A percentile compares a stretch with the other conserved stretches of the same genome.
phyloP scores from a whole-genome alignment of 1,140 invertebrate genomes.

The Babylonia areolata region DNA sequence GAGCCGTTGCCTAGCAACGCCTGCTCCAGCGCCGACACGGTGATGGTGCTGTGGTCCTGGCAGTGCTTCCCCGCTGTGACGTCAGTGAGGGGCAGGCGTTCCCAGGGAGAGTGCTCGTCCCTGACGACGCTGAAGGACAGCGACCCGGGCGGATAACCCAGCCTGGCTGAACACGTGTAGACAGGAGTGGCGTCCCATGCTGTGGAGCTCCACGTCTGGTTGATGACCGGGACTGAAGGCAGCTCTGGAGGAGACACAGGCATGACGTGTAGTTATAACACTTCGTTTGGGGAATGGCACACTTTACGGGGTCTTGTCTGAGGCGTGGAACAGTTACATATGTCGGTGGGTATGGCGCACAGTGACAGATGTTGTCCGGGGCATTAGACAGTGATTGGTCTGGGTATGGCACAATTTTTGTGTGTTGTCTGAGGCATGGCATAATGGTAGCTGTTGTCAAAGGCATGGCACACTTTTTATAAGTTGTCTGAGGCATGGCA shows the following conservation, averaged over 20 bases:
- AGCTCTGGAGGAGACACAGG: constrained; percentile 12
- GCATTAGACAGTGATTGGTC: too few relatives aligned
- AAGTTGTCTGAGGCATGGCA: too few relatives aligned
- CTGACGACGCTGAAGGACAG: constrained; percentile 11
- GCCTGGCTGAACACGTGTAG: constrained; percentile 27
- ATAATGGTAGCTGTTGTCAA: too few relatives aligned
- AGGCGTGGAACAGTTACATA: too few relatives aligned
- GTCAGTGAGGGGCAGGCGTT: background rate
- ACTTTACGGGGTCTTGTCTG: too few relatives aligned
- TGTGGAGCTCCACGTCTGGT: background rate
- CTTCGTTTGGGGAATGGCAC: too few relatives aligned
- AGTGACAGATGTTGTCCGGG: too few relatives aligned
- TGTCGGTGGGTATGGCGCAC: too few relatives aligned
- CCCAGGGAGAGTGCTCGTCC: background rate
- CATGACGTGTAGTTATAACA: too few relatives aligned
- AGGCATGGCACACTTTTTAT: too few relatives aligned
- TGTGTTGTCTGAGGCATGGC: too few relatives aligned
- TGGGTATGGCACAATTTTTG: too few relatives aligned
- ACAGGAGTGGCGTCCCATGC: constrained; percentile 30
- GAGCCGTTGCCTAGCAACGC: constrained; percentile 27
- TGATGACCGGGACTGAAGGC: constrained; percentile 24
- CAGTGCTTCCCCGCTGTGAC: background rate
- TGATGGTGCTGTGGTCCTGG: background rate
- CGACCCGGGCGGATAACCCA: constrained; percentile 26
- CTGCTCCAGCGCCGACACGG: background rate